Evolutionary conservation across 2,113 vertebrate genomes (phyloP).

Genomic region (Nyctibius bracteatus): DNA sequence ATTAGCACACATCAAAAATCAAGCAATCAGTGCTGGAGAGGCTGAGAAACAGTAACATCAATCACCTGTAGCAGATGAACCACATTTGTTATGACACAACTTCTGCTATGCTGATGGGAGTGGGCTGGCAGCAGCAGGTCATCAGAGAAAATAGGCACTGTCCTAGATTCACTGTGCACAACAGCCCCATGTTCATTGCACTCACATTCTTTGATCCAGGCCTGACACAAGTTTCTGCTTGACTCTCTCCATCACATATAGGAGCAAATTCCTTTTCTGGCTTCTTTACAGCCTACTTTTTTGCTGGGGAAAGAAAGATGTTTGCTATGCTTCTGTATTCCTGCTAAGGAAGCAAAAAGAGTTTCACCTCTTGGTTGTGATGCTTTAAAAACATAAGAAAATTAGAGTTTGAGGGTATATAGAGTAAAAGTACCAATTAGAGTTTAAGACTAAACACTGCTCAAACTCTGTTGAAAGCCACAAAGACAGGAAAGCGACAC

Average conservation of each 20-base stretch:
- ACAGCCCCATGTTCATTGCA: background rate
- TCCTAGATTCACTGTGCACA: background rate
- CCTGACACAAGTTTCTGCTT: background rate
- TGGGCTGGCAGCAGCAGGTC: constrained; percentile 7
- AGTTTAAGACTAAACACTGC: background rate
- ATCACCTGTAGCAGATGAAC: background rate
- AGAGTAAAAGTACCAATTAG: background rate
- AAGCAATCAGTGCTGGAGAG: background rate
- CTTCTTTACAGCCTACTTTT: background rate
- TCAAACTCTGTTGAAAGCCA: background rate
- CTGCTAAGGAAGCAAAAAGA: background rate
- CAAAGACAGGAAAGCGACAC: background rate
- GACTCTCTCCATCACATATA: background rate
- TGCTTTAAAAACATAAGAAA: background rate
- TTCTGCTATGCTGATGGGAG: background rate
- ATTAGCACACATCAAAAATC: background rate
- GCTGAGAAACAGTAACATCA: background rate
- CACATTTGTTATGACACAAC: background rate
- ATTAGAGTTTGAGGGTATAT: background rate
- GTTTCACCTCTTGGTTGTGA: background rate
- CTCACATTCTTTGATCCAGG: background rate
- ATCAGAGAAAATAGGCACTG: background rate
- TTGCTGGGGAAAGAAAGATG: background rate
- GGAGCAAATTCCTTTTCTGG: background rate
- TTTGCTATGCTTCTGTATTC: background rate